These are phyloP conservation scores for Emys orbicularis DNA, from an alignment of 2,797 vertebrate genomes.

Conservation along the genomic window DNA sequence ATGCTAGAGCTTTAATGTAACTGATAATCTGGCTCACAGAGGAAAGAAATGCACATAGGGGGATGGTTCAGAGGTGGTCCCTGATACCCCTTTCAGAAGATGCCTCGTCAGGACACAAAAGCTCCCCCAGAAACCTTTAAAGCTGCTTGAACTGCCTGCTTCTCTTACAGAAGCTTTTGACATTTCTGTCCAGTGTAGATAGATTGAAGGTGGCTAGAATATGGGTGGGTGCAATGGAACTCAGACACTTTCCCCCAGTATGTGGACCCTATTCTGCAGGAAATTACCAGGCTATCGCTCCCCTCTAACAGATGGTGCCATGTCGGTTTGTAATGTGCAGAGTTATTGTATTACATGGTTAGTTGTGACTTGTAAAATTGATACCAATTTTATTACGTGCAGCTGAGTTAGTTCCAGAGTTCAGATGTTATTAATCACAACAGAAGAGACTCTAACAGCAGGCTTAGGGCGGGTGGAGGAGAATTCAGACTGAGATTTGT, in stretches of 20 bases:
- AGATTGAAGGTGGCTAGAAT: background rate
- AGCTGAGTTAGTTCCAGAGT: slow-evolving; percentile 74
- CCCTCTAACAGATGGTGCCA: slow-evolving; percentile 48
- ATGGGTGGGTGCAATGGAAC: background rate
- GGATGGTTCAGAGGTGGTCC: background rate
- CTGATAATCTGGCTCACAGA: background rate
- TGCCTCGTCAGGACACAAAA: background rate
- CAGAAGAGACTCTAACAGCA: slow-evolving; percentile 59
- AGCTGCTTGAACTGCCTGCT: too few species aligned
- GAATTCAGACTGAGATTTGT: slow-evolving; percentile 50
- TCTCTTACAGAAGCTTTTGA: background rate
- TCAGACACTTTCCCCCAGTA: background rate
- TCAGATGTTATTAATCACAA: slow-evolving; percentile 76
- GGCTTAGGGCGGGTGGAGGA: slow-evolving; percentile 56
- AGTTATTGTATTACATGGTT: slow-evolving; percentile 79
- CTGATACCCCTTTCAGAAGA: background rate
- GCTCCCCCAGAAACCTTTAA: background rate
- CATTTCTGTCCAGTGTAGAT: background rate
- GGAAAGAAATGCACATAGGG: background rate
- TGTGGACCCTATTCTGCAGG: slow-evolving; percentile 46
- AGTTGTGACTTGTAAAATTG: slow-evolving; percentile 80
- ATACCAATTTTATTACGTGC: slow-evolving; percentile 76
- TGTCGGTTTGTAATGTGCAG: slow-evolving; percentile 52
- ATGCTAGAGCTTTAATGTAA: background rate
- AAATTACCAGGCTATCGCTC: slow-evolving; percentile 63